Evolutionary conservation across 2,888 invertebrate genomes (phyloP), one percentile per base, ranked within the genome.

Genomic region (Drosophila macrothrix): DNA sequence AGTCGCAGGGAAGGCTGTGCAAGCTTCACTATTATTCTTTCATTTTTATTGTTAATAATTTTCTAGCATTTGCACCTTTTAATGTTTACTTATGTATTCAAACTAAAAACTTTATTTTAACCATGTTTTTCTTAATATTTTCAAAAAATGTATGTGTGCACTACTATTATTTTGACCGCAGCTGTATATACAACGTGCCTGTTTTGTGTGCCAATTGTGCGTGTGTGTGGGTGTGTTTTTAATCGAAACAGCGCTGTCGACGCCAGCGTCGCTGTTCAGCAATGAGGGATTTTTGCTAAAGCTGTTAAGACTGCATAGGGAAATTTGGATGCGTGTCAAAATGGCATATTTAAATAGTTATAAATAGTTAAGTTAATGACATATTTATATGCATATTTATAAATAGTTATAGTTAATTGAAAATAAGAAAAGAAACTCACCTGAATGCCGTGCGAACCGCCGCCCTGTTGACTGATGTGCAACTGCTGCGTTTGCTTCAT

Each of bases 401-500:
- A 46, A 25, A 46, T 25, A 25, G 16, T 16, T 25, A 25, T 4
- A 25, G 16, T 25, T 25, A 46, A 29, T 28, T 14, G 4, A 37
- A 39, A 28, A 28, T 25, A 19, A 56, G n/a, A 58, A 3, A 29
- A 6, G 0, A 9, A n/a, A 81, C 95, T 94, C 91, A 97, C 97
- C 95, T 97, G 97, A 84, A 97, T 95, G 89, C 96, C 96, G 92
- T 96, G 96, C 61, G 95, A 95, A 58, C 96, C 94, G 75, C 96
- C 94, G 71, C 95, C 96, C 68, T 96, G 96, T 92, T 97, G 97
- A 83, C 95, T 95, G 85, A 98, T 96, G 93, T 98, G 97, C 93
- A 98, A 94, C 93, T 97, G 97, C 92, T 97, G 97, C 66, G 97
- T 96, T 93, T 97, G 97, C 91, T 96, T 96, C 94, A 98, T 97